Evolutionary conservation across 2,888 invertebrate genomes (phyloP), one percentile per base, ranked within the genome.

Genomic region (Gortyna flavago): DNA sequence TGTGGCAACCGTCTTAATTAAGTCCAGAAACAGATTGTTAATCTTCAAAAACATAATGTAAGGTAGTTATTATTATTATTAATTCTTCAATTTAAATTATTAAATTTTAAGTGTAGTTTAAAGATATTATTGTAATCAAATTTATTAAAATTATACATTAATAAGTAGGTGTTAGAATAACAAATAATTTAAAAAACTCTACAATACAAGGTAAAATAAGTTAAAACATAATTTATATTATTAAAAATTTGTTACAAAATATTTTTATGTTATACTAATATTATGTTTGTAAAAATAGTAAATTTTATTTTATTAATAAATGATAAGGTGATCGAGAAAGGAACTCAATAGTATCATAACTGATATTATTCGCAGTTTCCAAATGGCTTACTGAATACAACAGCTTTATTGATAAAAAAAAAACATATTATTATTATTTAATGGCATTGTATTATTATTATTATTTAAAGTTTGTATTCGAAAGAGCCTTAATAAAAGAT

Each of bases 341-440:
- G 87, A 91, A 94, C 94, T 91, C 92, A 62, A 74, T 91, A 87
- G 85, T 94, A 94, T 94, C 89, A 72, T 75, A 18, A 57, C 57
- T 75, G 92, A 94, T 94, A 94, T 89, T 91, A 91, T 80, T 84
- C 80, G 90, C 38, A 89, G 94, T 94, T 93, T 91, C 75, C 61
- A 61, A 59, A 69, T 44, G 75, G 77, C 66, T 89, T 79, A 71
- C 32, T 72, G 18, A 65, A 54, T 32, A n/a, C 6, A 74, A 44
- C 25, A 21, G 35, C 35, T 13, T 35, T 59, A 69, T 21, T 69
- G 7, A 57, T 35, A 6, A 3, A 25, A 18, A 51, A 54, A 69
- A n/a, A 18, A 35, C 69, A 11, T 35, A n/a, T 1, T 69, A n/a
- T 11, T 69, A 69, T n/a, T 38, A 69, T 38, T 38, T 38, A 69